Base-by-base conservation (phyloP, 1,140 invertebrate species). In the Ostrea denselamellosa region DNA sequence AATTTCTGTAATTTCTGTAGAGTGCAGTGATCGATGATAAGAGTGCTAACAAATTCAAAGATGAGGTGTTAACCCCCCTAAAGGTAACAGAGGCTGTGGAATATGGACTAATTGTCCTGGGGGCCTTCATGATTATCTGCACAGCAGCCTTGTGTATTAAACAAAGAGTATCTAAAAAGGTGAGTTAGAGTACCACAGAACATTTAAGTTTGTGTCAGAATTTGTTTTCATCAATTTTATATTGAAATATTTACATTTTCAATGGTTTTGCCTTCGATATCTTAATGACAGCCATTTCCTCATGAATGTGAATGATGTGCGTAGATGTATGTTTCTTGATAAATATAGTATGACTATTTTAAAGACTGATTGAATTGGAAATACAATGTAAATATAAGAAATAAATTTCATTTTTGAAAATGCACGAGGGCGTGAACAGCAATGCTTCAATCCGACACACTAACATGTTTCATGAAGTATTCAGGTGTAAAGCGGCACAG, bases 21-120 rank as follows among this genome's bases (percentile, higher is more conserved):
- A 90, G 89, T 88, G 91, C 90, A 17, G 83, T 83, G 22, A 90
- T 92, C 22, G 89, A 90, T 88, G 89, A 90, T 44, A 92, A 92
- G 54, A 86, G 88, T 34, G 91, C 91, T 17, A 71, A 65, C 14
- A 86, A 90, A 52, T 92, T 91, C 77, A 90, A 90, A 53, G 83
- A 86, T 19, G 25, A 87, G 52, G 88, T 92, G 14, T 52, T 88
- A 68, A 65, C 65, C 7, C 88, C 89, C 2, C 58, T 92, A 2
- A 90, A 88, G 25, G 77, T 91, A 14, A 90, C 91, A 54, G 65
- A 92, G 56, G 91, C 89, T 25, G 89, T 91, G 8, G 87, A 92
- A 89, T 91, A 91, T 88, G 89, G 89, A 7, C 85, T 91, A 51
- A 92, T 92, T 54, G 85, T 88, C 9, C 19, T 91, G 22, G 91